Conservation (phyloP, 2,888 invertebrate species). For the Drosophila diplacantha region DNA sequence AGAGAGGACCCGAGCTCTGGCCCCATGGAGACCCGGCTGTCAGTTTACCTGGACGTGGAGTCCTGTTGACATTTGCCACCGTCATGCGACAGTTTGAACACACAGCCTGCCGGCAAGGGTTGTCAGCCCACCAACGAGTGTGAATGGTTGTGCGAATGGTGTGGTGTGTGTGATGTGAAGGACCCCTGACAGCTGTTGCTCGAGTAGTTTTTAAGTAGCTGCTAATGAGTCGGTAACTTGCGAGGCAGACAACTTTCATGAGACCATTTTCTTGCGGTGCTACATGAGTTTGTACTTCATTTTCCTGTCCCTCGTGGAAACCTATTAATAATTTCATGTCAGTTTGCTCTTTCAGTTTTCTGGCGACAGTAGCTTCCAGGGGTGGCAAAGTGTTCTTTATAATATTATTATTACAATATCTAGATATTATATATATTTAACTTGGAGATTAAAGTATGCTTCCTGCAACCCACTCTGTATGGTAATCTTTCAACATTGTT, state of each 20-base stretch:
- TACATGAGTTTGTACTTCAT: slow-evolving; percentile 1
- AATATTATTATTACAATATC: neutral
- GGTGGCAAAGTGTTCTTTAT: neutral
- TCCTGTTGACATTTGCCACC: slow-evolving; percentile 68
- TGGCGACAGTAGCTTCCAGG: neutral
- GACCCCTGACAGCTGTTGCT: slow-evolving; percentile 64
- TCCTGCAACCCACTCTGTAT: neutral
- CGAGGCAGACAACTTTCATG: slow-evolving; percentile 26
- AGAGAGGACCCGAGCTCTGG: slow-evolving; percentile 40
- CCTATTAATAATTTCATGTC: slow-evolving; percentile 4
- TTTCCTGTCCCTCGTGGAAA: slow-evolving; percentile 1
- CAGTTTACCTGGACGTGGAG: slow-evolving; percentile 48
- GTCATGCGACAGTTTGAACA: slow-evolving; percentile 60
- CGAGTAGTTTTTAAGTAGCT: slow-evolving; percentile 69
- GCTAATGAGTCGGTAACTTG: slow-evolving; percentile 65
- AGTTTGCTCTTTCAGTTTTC: neutral
- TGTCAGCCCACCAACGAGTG: slow-evolving; percentile 7
- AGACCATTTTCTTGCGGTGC: slow-evolving; percentile 16
- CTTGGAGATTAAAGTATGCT: neutral
- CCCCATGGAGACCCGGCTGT: slow-evolving; percentile 39
- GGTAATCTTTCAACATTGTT: slow-evolving; percentile 7
- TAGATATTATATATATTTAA: neutral
- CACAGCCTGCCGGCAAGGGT: slow-evolving; percentile 19
- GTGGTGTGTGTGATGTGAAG: slow-evolving; percentile 11
- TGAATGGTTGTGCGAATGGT: slow-evolving; percentile 3